Percentiles rank a stretch among this genome's conserved stretches.
These are phyloP conservation scores for Progne subis DNA, from an alignment of 2,113 vertebrate genomes.

Conservation along the genomic window DNA sequence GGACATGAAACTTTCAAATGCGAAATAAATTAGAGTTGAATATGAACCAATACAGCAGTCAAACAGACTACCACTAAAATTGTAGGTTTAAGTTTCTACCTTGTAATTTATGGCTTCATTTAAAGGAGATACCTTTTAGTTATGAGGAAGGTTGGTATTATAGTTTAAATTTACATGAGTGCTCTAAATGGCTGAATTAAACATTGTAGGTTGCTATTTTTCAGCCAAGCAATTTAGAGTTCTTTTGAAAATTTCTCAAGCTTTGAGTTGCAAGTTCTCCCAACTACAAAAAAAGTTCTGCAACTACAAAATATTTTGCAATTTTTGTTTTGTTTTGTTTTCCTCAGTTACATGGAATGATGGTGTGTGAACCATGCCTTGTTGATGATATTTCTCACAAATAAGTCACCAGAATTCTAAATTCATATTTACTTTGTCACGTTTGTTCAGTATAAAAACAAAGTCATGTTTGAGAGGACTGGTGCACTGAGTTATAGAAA, in stretches of 20 bases:
- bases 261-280: neutral
- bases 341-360: neutral
- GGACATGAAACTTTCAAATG: neutral
- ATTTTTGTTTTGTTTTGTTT: neutral
- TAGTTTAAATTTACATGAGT: neutral
- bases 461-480: neutral
- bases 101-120: neutral
- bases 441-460: neutral
- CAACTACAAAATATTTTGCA: neutral
- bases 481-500: neutral
- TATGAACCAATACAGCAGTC: neutral
- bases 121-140: neutral
- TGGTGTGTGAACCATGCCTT: neutral
- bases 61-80: neutral
- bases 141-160: neutral
- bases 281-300: neutral
- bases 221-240: neutral
- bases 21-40: neutral
- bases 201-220: neutral
- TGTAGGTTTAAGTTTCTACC: neutral
- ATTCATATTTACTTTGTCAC: neutral
- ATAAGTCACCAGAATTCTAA: neutral
- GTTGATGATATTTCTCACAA: neutral
- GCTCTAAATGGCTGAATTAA: neutral
- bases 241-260: neutral